Conservation (phyloP, 2,888 invertebrate species). For the Priocnemis perturbator region DNA sequence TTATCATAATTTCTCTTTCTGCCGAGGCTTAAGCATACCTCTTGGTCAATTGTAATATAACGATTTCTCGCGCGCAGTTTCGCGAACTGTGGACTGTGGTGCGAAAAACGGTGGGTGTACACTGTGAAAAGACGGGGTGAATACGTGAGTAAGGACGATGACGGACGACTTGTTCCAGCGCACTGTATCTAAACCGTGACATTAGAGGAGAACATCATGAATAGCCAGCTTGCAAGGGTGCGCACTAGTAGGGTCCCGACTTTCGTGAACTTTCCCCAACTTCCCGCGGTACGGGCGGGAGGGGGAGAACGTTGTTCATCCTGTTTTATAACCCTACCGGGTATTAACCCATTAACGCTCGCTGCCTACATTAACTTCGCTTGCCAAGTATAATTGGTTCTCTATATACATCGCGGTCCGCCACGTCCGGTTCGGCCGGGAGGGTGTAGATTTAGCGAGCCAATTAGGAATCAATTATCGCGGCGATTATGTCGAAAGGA, state of each 20-base stretch:
- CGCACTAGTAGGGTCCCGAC: conserved; percentile 35
- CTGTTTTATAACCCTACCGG: conserved; percentile 32
- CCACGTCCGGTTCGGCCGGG: conserved; percentile 31
- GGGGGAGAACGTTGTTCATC: conserved; percentile 40
- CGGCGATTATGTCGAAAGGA: conserved; percentile 28
- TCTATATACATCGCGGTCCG: conserved; percentile 28
- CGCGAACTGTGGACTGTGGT: too few relatives aligned
- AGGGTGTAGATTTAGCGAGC: conserved; percentile 37
- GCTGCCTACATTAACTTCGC: conserved; percentile 42
- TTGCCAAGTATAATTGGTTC: conserved; percentile 47
- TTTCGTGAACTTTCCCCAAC: conserved; percentile 44
- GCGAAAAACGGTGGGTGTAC: too few relatives aligned
- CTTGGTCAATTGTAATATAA: too few relatives aligned
- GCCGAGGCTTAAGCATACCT: too few relatives aligned
- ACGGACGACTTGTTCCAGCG: too few relatives aligned
- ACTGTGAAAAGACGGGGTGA: too few relatives aligned
- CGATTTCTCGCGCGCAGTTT: too few relatives aligned
- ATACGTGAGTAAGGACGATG: too few relatives aligned
- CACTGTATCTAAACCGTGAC: conserved; percentile 10
- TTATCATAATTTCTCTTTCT: too few relatives aligned
- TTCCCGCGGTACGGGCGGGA: conserved; percentile 22
- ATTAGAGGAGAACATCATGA: conserved; percentile 16
- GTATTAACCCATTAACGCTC: conserved; percentile 49
- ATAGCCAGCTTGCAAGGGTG: conserved; percentile 31
- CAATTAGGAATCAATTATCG: conserved; percentile 44